Evolutionary conservation across 1,140 invertebrate genomes (phyloP).

Genomic region (Adoxophyes honmai): DNA sequence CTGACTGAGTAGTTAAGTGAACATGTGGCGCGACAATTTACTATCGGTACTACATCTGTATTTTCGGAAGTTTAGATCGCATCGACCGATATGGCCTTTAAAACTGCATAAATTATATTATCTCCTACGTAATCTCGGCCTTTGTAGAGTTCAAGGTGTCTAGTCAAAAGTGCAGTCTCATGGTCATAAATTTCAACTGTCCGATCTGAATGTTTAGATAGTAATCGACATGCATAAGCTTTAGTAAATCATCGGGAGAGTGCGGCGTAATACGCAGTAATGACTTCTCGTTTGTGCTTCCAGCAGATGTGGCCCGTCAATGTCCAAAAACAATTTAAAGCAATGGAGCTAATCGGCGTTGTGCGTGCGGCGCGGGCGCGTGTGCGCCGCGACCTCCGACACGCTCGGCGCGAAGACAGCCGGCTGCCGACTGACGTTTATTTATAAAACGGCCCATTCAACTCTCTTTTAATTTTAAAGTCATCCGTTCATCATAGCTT

Average conservation of each 20-base stretch:
- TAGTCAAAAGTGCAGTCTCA: constrained; percentile 5
- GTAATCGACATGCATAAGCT: constrained; percentile 4
- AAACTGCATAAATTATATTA: constrained; percentile 7
- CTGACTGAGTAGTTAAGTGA: constrained; percentile 33
- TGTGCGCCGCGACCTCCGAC: constrained; percentile 25
- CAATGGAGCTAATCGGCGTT: constrained; percentile 30
- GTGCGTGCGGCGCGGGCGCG: constrained; percentile 19
- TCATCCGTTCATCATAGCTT: neutral
- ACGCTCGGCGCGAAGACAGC: constrained; percentile 18
- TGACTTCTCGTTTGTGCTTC: constrained; percentile 1
- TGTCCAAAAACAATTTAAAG: constrained; percentile 31
- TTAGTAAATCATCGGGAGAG: neutral
- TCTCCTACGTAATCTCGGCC: neutral
- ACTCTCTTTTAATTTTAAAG: constrained; percentile 41
- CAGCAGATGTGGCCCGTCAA: constrained; percentile 32
- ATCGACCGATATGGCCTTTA: neutral
- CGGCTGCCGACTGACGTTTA: constrained; percentile 35
- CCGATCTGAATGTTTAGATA: neutral
- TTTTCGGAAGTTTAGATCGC: constrained; percentile 1
- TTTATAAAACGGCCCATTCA: constrained; percentile 53
- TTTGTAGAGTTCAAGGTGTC: constrained; percentile 9
- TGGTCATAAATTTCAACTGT: constrained; percentile 12
- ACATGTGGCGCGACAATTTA: constrained; percentile 40
- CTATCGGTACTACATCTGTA: constrained; percentile 31
- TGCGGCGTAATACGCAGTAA: constrained; percentile 10